phyloP scores from a whole-genome alignment of 2,888 invertebrate genomes.

The Catocala fraxini region DNA sequence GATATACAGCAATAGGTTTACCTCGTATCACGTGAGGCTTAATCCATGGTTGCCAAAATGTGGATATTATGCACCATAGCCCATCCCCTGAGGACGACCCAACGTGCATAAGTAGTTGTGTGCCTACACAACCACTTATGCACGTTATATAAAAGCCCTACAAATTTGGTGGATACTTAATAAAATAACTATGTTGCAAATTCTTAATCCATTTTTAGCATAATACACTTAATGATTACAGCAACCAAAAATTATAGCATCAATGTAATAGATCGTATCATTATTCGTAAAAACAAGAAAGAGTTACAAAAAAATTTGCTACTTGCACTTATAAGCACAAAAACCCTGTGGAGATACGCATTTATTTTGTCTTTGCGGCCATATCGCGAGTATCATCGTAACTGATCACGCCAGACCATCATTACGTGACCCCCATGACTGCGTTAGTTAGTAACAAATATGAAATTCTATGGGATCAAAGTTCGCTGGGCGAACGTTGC shows the following conservation, averaged over 20 bases:
- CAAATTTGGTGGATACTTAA: too few species aligned
- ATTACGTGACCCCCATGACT: constrained; percentile 55
- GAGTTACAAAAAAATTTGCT: constrained; percentile 37
- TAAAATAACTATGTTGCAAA: background rate
- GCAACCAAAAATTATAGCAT: constrained; percentile 20
- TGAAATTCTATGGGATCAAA: constrained; percentile 60
- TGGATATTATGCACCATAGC: too few species aligned
- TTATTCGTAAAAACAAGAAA: constrained; percentile 67
- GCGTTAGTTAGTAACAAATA: constrained; percentile 36
- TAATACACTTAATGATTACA: constrained; percentile 8
- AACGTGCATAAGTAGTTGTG: too few species aligned
- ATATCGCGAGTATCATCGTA: constrained; percentile 77
- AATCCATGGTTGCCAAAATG: too few species aligned
- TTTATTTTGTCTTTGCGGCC: constrained; percentile 81
- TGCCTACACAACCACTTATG: too few species aligned
- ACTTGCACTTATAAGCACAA: constrained; percentile 69
- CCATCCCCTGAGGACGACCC: too few species aligned
- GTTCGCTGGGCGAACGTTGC: constrained; percentile 63
- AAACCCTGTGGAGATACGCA: constrained; percentile 70
- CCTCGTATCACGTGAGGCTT: too few species aligned
- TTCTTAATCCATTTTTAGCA: background rate
- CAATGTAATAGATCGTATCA: constrained; percentile 21
- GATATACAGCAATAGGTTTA: too few species aligned
- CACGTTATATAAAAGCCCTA: too few species aligned
- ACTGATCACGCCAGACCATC: constrained; percentile 71